phyloP scores from a whole-genome alignment of 2,113 vertebrate species.

The Burhinus oedicnemus region DNA sequence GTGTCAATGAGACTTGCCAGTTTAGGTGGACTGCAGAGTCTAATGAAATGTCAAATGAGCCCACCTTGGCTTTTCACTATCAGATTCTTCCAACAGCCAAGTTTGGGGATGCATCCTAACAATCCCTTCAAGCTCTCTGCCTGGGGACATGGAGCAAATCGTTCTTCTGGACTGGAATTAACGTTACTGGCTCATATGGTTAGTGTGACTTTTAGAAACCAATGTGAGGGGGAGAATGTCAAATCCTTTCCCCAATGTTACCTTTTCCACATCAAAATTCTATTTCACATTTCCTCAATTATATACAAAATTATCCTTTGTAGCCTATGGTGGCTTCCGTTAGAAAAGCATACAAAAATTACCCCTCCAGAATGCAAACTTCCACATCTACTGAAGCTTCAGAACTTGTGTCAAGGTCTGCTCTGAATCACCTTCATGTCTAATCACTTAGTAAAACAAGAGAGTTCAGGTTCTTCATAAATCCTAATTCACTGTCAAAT shows the following conservation, averaged over 20 bases:
- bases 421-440: neutral
- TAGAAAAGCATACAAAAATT: neutral
- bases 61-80: neutral
- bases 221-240: neutral
- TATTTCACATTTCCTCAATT: neutral
- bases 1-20: neutral
- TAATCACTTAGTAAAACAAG: neutral
- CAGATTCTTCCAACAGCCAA: neutral
- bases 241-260: neutral
- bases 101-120: neutral
- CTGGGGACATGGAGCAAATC: neutral
- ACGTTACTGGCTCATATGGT: neutral
- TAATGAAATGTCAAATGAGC: neutral
- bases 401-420: neutral
- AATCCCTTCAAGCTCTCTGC: neutral
- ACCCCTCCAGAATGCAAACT: neutral
- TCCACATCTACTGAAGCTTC: neutral
- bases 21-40: neutral
- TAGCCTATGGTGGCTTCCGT: neutral
- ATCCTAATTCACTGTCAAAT: neutral
- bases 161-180: neutral
- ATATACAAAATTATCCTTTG: neutral
- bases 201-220: neutral
- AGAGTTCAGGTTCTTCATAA: conserved; percentile 24
- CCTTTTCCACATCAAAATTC: neutral